Conservation (phyloP, 2,888 invertebrate species). For the Chalcosyrphus nemorum region DNA sequence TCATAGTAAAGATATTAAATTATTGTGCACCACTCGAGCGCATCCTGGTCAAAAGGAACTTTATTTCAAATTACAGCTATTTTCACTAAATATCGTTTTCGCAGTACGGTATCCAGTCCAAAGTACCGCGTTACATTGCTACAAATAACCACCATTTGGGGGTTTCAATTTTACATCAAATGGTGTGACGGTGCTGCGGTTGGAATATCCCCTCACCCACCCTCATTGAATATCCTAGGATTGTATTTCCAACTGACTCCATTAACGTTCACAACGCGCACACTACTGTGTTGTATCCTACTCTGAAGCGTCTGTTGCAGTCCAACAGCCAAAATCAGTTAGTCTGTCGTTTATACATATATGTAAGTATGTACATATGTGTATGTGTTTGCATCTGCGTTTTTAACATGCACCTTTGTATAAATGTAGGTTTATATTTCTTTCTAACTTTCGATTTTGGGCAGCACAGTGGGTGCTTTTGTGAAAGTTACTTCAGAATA, state of each 20-base stretch:
- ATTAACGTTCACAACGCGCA: conserved; percentile 9
- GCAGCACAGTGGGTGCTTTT: conserved; percentile 2
- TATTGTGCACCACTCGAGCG: not conserved
- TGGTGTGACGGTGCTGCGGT: not conserved
- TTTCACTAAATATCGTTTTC: conserved; percentile 6
- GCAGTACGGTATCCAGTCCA: not conserved
- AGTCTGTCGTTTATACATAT: not conserved
- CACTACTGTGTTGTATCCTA: not conserved
- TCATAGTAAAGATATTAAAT: conserved; percentile 14
- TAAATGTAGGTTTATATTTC: not conserved
- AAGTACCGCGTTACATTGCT: conserved; percentile 15
- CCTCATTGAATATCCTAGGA: not conserved
- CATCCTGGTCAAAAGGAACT: not conserved
- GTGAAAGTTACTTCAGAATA: not conserved
- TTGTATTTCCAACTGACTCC: conserved; percentile 6
- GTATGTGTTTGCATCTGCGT: not conserved
- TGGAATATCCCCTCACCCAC: not conserved
- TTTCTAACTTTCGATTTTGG: not conserved
- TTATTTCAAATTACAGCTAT: conserved; percentile 3
- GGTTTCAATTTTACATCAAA: conserved; percentile 30
- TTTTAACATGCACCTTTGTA: not conserved
- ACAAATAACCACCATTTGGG: conserved; percentile 22
- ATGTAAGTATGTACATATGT: not conserved
- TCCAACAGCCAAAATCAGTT: conserved; percentile 38
- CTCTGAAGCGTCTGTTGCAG: conserved; percentile 13